Evolutionary conservation across 2,888 invertebrate genomes (phyloP).

Genomic region (Hedya salicella): DNA sequence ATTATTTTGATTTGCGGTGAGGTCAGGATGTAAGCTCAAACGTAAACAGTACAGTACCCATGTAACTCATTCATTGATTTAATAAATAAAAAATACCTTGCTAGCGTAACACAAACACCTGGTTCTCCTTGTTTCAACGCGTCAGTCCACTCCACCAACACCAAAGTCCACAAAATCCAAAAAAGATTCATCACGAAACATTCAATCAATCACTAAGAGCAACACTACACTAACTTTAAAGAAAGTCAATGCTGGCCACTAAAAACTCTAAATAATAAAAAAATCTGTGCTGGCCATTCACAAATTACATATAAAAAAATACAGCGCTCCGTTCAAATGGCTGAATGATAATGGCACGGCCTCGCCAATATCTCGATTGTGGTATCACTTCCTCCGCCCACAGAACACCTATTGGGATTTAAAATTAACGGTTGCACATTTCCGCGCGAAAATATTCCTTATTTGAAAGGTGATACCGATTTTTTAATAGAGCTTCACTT

Average conservation of each 20-base stretch:
- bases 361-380: slow-evolving; percentile 32
- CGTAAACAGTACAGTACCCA: no score
- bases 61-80: no score
- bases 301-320: slow-evolving; percentile 6
- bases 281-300: slow-evolving; percentile 15
- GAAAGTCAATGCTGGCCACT: slow-evolving; percentile 9
- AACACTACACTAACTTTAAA: slow-evolving; percentile 2
- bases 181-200: slow-evolving; percentile 15
- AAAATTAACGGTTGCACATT: slow-evolving; percentile 16
- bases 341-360: slow-evolving; percentile 30
- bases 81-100: slow-evolving; percentile 1
- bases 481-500: no score
- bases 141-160: neutral
- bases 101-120: neutral
- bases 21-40: no score
- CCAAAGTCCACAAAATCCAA: slow-evolving; percentile 18
- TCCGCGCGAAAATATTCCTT: neutral
- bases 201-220: slow-evolving; percentile 4
- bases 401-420: slow-evolving; percentile 32
- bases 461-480: neutral
- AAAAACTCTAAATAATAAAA: slow-evolving; percentile 3
- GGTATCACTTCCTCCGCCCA: slow-evolving; percentile 35
- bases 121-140: neutral
- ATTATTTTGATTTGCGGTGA: no score
- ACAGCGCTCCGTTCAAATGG: slow-evolving; percentile 9